Conservation (phyloP, 2,113 vertebrate species). For the Paramormyrops kingsleyae region DNA sequence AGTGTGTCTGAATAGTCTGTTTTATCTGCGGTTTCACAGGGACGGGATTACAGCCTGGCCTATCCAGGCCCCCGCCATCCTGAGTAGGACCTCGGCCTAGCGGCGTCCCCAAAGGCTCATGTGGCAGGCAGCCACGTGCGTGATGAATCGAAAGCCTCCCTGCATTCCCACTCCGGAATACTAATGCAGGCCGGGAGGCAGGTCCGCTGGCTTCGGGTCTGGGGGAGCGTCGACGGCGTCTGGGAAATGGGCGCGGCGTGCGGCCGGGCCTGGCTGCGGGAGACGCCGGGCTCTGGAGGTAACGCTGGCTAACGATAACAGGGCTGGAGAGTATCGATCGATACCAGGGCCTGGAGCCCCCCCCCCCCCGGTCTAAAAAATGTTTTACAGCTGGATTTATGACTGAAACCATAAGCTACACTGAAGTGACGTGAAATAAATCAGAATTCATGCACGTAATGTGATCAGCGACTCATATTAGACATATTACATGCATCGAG, state of each 20-base stretch:
- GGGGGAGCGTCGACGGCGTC: background rate
- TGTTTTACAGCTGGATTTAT: background rate
- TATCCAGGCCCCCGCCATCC: background rate
- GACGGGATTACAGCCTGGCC: slow-evolving; percentile 15
- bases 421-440: background rate
- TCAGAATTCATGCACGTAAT: background rate
- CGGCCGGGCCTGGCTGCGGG: background rate
- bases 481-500: background rate
- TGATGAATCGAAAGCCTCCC: background rate
- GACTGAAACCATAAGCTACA: background rate
- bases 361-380: too few relatives aligned
- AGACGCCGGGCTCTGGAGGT: background rate
- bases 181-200: background rate
- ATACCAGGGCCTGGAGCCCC: background rate
- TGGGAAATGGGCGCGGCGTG: background rate
- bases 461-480: background rate
- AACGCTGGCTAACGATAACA: background rate
- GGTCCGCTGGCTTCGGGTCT: accelerated
- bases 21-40: slow-evolving; percentile 13
- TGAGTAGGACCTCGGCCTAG: background rate
- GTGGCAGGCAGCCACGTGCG: background rate
- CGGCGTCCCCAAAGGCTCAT: background rate
- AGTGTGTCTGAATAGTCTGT: background rate
- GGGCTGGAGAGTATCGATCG: background rate
- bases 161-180: background rate